A percentile compares a stretch with the other conserved stretches of the same genome.
phyloP scores from a whole-genome alignment of 2,113 vertebrate genomes.

The Platichthys flesus region DNA sequence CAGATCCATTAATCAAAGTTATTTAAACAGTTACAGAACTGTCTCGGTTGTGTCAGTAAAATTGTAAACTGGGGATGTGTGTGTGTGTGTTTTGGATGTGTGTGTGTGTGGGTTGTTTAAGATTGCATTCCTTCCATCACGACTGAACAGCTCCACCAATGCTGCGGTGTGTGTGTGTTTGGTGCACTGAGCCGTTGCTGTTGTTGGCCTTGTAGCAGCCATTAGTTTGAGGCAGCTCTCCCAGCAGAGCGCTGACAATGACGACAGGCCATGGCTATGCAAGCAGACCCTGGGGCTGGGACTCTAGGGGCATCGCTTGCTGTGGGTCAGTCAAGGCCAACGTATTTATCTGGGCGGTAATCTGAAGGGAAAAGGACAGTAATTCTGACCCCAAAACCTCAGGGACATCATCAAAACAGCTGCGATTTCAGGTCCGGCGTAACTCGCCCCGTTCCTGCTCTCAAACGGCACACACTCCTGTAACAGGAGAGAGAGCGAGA shows the following conservation, averaged over 20 bases:
- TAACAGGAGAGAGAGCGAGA: not conserved
- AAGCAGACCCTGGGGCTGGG: slow-evolving; percentile 32
- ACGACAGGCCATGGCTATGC: slow-evolving; percentile 51
- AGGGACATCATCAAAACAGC: slow-evolving; percentile 56
- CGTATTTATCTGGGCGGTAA: slow-evolving; percentile 70
- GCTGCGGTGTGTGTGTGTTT: slow-evolving; percentile 9
- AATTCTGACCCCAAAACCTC: slow-evolving; percentile 53
- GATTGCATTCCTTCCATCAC: not conserved
- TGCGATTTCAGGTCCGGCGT: slow-evolving; percentile 14
- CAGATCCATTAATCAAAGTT: not conserved
- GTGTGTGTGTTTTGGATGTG: too few relatives aligned
- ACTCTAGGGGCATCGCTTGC: slow-evolving; percentile 36
- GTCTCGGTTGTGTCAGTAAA: too few relatives aligned
- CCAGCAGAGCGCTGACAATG: slow-evolving; percentile 57
- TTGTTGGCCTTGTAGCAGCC: slow-evolving; percentile 27
- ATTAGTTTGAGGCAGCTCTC: slow-evolving; percentile 56
- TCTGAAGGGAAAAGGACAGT: slow-evolving; percentile 53
- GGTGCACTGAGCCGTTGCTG: slow-evolving; percentile 31
- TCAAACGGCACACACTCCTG: slow-evolving; percentile 17
- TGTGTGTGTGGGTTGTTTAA: not conserved
- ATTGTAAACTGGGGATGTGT: too few relatives aligned
- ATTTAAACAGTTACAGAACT: too few relatives aligned
- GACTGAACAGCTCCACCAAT: not conserved
- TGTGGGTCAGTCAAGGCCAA: slow-evolving; percentile 44
- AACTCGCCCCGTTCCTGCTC: slow-evolving; percentile 2